Base-by-base conservation (phyloP, 2,888 invertebrate species). In the Coecobrya sp. region DNA sequence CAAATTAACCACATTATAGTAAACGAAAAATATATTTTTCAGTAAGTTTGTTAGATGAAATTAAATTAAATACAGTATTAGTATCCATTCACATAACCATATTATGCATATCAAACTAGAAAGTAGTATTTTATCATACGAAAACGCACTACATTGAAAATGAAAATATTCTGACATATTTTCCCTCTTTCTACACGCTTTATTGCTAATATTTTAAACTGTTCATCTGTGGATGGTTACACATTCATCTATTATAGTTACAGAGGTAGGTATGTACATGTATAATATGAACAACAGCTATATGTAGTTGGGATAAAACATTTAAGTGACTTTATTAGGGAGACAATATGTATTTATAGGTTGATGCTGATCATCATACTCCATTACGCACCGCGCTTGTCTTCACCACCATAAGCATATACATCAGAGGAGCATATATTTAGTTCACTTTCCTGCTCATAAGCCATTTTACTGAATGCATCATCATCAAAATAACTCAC, bases 301-400 rank as follows among this genome's bases (percentile, higher is more conserved):
- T n/a, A n/a, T n/a, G n/a, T n/a, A n/a, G n/a, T n/a, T n/a, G 42
- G n/a, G 8, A 42, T 73, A 3, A 22, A 49, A 10, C 76, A 19
- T 22, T 30, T 76, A 79, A 86, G 79, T 91, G 65, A 86, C 36
- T 79, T 79, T 68, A 91, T 91, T 86, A 81, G 55, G 4, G n/a
- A 19, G 36, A 49, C 25, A 25, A 52, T 49, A 25, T 16, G 27
- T 25, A 79, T 52, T 52, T 52, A 52, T 27, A 49, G 27, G 81
- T n/a, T 19, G 36, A 73, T 45, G n/a, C 30, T 30, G 55, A 81
- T 81, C 81, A 55, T 81, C 30, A 86, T 92, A 92, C 62, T 73
- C 85, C 81, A 92, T 87, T 87, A 91, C 88, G 84, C 92, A 92
- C 92, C 76, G 86, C 68, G 92, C 91, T 89, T 82, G 52, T 70